phyloP scores from a whole-genome alignment of 2,113 vertebrate genomes.

The Ammodytes marinus region DNA sequence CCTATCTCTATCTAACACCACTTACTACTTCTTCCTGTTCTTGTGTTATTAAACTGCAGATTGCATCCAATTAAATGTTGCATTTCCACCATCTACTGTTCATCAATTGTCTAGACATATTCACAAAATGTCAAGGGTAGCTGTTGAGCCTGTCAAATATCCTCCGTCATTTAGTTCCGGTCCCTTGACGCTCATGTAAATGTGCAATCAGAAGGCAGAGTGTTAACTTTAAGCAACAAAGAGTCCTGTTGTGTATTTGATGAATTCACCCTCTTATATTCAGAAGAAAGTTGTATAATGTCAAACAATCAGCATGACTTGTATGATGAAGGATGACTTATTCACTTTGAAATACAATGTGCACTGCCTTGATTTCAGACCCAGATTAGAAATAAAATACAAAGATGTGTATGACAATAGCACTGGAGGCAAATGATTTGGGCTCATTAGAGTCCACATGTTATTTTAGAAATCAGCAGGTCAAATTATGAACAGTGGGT shows the following conservation, averaged over 20 bases:
- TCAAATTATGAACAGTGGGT: slow-evolving; percentile 36
- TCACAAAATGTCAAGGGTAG: slow-evolving; percentile 1
- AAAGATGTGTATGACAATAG: slow-evolving; percentile 29
- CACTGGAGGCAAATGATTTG: slow-evolving; percentile 44
- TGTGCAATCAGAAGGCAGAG: background rate
- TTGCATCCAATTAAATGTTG: slow-evolving; percentile 18
- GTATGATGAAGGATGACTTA: slow-evolving; percentile 30
- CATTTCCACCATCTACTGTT: slow-evolving; percentile 25
- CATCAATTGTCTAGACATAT: slow-evolving; percentile 26
- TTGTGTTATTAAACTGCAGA: background rate
- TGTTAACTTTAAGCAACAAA: slow-evolving; percentile 4
- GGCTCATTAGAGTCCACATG: slow-evolving; percentile 29
- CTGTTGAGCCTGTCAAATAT: background rate
- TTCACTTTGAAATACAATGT: slow-evolving; percentile 27
- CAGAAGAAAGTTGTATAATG: slow-evolving; percentile 25
- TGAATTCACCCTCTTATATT: background rate
- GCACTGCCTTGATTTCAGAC: slow-evolving; percentile 37
- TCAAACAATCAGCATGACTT: slow-evolving; percentile 16
- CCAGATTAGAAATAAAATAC: background rate
- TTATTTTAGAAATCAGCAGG: slow-evolving; percentile 28
- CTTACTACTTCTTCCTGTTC: background rate
- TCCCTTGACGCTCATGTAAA: background rate
- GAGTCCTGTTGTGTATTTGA: slow-evolving; percentile 24
- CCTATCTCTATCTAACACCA: no score
- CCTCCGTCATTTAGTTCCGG: no score